phyloP scores from a whole-genome alignment of 2,888 invertebrate species.

The Caenorhabditis wallacei region DNA sequence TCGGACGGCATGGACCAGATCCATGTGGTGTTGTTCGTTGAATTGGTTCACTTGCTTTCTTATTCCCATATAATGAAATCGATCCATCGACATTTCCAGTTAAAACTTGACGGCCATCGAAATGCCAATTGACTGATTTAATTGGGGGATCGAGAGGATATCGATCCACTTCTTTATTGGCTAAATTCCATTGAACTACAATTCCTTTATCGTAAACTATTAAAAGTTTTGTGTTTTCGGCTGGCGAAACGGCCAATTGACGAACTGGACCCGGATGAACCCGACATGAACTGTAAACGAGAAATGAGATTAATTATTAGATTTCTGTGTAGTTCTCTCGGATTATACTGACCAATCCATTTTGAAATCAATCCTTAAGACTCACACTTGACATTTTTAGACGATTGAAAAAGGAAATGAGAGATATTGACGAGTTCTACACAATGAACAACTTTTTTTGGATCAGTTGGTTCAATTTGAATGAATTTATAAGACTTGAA shows the following conservation, averaged over 20 bases:
- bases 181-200: conserved; percentile 96
- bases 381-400: too few species aligned
- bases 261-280: conserved; percentile 97
- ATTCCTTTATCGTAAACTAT: conserved; percentile 97
- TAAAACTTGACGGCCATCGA: conserved; percentile 98
- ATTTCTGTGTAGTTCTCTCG: too few species aligned
- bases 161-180: conserved; percentile 90
- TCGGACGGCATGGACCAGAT: conserved; percentile 76
- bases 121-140: conserved; percentile 89
- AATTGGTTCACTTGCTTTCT: conserved; percentile 84
- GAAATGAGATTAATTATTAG: too few species aligned
- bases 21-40: conserved; percentile 79
- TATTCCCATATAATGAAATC: conserved; percentile 93
- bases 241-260: conserved; percentile 96
- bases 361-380: too few species aligned
- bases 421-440: too few species aligned
- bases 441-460: too few species aligned
- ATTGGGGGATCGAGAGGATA: conserved; percentile 80
- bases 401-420: too few species aligned
- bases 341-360: too few species aligned
- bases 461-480: too few species aligned
- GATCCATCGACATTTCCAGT: conserved; percentile 95
- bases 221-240: conserved; percentile 88
- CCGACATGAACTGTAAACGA: conserved; percentile 85
- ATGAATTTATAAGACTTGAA: too few species aligned